Evolutionary conservation across 2,888 invertebrate genomes (phyloP), one percentile per base, ranked within the genome.

Genomic region (Balanococcus diminutus): DNA sequence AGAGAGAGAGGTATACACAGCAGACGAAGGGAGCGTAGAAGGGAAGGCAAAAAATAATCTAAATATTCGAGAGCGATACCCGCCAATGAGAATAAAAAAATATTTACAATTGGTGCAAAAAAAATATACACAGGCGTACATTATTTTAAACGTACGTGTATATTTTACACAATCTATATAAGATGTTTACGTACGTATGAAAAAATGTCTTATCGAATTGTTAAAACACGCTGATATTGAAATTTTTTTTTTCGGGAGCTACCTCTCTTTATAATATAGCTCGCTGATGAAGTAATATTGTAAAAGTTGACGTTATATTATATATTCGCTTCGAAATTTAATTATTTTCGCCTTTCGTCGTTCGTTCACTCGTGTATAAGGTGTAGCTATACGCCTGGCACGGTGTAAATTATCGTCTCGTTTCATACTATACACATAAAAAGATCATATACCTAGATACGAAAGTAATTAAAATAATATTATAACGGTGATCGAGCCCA

Each of bases 121-220:
- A 56, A 56, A 56, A 56, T 56, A 56, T 56, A 56, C 56, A 56
- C 22, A 19, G 56, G 56, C 19, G 56, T 8, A 22, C 56, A 56
- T 56, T 56, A 56, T 56, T 56, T 56, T 56, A 56, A 22, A 56
- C 19, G 56, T 56, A 56, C 56, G 56, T 56, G 56, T 56, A 56
- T 22, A 56, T 56, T 56, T 56, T 22, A 56, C 56, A 56, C 56
- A 56, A 56, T 56, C 56, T 56, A 56, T 56, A 56, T 56, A 56
- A 56, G 56, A 56, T 56, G 56, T 56, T 56, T 56, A 56, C 56
- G 56, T 56, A 56, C 22, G 22, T 56, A 56, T 56, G 56, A 56
- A 56, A 56, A 56, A 56, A 56, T 56, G 56, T 56, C 56, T 56
- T 56, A 56, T 56, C 56, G 56, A 56, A 56, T 56, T 22, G 19